These are phyloP conservation scores for Alexandromys fortis DNA, from an alignment of 2,113 vertebrate species.

Conservation along the genomic window DNA sequence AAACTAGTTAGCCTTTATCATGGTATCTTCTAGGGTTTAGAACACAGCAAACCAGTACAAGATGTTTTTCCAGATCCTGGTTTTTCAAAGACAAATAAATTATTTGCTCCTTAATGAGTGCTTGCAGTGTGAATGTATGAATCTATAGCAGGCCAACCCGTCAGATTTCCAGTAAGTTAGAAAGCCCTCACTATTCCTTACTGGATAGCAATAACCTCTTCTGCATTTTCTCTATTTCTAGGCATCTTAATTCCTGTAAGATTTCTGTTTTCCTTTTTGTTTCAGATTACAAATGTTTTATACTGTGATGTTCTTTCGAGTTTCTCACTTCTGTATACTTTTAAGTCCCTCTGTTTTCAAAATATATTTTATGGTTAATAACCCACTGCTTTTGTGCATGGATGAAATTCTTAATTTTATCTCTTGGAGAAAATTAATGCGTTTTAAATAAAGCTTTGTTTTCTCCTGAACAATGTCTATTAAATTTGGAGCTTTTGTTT, in stretches of 20 bases:
- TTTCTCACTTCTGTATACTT: constrained; percentile 29
- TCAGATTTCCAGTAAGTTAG: not conserved
- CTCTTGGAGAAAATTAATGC: constrained; percentile 5
- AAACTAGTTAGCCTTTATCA: not conserved
- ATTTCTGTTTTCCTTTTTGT: not conserved
- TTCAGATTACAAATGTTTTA: not conserved
- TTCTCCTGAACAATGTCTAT: not conserved
- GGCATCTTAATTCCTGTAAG: not conserved
- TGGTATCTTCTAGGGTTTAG: not conserved
- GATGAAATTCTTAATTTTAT: not conserved
- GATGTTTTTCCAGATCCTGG: not conserved
- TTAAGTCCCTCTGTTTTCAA: constrained; percentile 34
- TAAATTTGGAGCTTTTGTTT: not conserved
- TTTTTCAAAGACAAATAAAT: not conserved
- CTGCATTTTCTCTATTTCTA: not conserved
- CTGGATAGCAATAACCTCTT: not conserved
- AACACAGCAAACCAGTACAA: not conserved
- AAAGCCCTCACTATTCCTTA: not conserved
- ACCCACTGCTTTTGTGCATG: not conserved
- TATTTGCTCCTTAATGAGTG: not conserved
- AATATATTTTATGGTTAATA: constrained; percentile 3
- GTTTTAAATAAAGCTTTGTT: constrained; percentile 19
- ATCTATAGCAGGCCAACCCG: not conserved
- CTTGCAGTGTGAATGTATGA: not conserved
- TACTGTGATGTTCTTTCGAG: not conserved